These are phyloP conservation scores for Stigmatopora nigra DNA, from an alignment of 2,113 vertebrate species.

Conservation along the genomic window DNA sequence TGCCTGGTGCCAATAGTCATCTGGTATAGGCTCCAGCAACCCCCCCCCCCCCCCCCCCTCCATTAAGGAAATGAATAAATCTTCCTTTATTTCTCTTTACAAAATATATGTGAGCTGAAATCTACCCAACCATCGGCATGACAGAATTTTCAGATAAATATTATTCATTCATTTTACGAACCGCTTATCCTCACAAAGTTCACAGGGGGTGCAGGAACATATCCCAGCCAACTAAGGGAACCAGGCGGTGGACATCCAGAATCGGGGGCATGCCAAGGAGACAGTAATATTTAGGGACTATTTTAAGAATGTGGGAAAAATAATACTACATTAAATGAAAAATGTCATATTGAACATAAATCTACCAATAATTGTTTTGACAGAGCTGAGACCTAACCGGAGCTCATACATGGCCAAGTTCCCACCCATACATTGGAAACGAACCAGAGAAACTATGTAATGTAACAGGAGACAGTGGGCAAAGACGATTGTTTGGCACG, in stretches of 20 bases:
- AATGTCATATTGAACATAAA: constrained; percentile 23
- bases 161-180: too few species aligned
- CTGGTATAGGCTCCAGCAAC: too few species aligned
- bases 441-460: constrained; percentile 21
- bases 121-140: background rate
- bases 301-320: too few species aligned
- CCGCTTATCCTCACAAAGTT: too few species aligned
- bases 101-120: background rate
- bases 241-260: too few species aligned
- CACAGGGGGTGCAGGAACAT: too few species aligned
- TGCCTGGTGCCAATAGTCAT: too few species aligned
- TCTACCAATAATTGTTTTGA: constrained; percentile 24
- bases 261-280: too few species aligned
- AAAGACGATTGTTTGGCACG: background rate
- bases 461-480: constrained; percentile 3
- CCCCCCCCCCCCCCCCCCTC: too few species aligned
- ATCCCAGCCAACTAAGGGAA: too few species aligned
- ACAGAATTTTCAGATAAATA: background rate
- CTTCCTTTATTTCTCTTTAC: background rate
- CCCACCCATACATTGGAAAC: constrained; percentile 29
- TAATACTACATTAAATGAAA: background rate
- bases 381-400: constrained; percentile 32
- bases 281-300: too few species aligned
- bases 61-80: background rate
- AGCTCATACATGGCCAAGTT: constrained; percentile 16